A percentile compares a stretch with the other conserved stretches of the same genome.
These are phyloP conservation scores for Ancistrus triradiatus DNA, from an alignment of 2,113 vertebrate species.

Conservation along the genomic window DNA sequence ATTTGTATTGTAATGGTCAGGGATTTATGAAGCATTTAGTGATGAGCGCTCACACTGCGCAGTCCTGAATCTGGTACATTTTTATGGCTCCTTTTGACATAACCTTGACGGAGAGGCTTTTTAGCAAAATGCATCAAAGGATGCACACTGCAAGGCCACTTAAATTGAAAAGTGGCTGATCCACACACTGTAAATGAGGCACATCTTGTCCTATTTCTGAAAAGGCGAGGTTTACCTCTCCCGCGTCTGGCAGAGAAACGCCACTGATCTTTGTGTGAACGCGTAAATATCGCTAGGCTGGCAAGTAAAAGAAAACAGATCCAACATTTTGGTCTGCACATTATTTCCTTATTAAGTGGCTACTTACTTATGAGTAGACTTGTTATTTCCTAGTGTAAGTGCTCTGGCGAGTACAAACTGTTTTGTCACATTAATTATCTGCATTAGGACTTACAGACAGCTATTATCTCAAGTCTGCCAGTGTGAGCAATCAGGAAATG, in stretches of 20 bases:
- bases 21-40: constrained; percentile 21
- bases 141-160: constrained; percentile 14
- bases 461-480: too few relatives aligned
- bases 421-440: too few relatives aligned
- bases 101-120: constrained; percentile 26
- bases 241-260: background rate
- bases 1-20: constrained; percentile 14
- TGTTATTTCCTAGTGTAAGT: too few relatives aligned
- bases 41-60: background rate
- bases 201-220: background rate
- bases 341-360: background rate
- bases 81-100: constrained; percentile 15
- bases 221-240: background rate
- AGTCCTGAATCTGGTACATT: constrained; percentile 2
- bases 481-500: too few relatives aligned
- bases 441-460: too few relatives aligned
- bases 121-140: constrained; percentile 14
- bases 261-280: background rate
- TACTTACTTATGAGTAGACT: too few relatives aligned
- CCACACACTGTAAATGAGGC: background rate
- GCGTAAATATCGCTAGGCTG: background rate
- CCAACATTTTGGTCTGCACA: background rate
- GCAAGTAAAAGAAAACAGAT: background rate
- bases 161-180: constrained; percentile 21
- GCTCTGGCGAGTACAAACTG: too few relatives aligned